Evolutionary conservation across 2,113 vertebrate genomes (phyloP).

Genomic region (Callaeas wilsoni): DNA sequence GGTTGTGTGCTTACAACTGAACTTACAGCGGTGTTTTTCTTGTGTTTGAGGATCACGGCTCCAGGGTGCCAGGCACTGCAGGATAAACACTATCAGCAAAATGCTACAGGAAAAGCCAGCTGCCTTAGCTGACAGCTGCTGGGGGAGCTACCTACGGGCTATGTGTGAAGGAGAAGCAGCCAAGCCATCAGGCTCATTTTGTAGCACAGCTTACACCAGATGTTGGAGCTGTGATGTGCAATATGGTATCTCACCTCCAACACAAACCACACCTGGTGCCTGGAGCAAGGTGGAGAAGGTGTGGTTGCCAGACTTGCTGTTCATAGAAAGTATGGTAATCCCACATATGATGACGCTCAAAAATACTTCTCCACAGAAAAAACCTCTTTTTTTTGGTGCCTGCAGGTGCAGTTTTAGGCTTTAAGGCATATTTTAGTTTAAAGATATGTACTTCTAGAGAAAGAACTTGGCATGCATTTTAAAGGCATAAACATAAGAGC

Average conservation of each 20-base stretch:
- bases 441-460: background rate
- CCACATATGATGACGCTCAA: rapidly evolving
- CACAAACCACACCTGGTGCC: background rate
- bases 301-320: background rate
- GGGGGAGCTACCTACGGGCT: background rate
- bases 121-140: background rate
- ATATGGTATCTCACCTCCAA: background rate
- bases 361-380: background rate
- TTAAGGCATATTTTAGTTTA: background rate
- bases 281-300: background rate
- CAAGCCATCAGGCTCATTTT: background rate
- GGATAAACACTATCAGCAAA: background rate
- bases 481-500: background rate
- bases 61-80: background rate
- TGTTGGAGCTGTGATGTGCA: background rate
- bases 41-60: background rate
- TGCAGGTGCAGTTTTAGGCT: background rate
- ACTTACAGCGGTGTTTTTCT: background rate
- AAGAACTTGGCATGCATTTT: background rate
- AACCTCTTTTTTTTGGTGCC: background rate
- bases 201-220: background rate
- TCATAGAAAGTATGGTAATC: background rate
- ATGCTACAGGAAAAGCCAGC: background rate
- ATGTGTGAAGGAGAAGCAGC: background rate
- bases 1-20: background rate